Evolutionary conservation across 2,113 vertebrate species (phyloP), one percentile per base, ranked within the genome.

Genomic region (Nesoenas mayeri): DNA sequence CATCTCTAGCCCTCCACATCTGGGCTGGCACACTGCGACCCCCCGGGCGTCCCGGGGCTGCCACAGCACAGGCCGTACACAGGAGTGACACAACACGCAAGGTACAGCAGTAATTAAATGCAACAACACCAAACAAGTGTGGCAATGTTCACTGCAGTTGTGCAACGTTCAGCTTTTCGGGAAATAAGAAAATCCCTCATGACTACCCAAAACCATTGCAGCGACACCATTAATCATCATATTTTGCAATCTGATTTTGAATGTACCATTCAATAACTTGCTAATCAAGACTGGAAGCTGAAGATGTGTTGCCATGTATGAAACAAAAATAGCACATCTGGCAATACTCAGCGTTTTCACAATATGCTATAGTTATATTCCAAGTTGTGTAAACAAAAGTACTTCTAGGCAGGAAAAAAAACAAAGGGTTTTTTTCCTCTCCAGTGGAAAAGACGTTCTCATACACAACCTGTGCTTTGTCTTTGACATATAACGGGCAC

Each of bases 271-370:
- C 71, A 20, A 1, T 71, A 74, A 14, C 57, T 54, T 54, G 6
- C 21, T 51, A 7, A 10, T 24, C 66, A 32, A 12, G 77, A 82
- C 15, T 3, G 73, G 88, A 24, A 67, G 72, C 61, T 61, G 60
- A 29, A 79, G 42, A 56, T 44, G 18, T 9, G 67, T 10, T 78
- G 78, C 79, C 91, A 24, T 3, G 54, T 56, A 71, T 40, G 89
- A 56, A 50, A 58, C 51, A 70, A 56, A 57, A 74, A 32, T 38
- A 88, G 69, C 73, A 74, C 78, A 79, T 93, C 91, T 93, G 85
- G 93, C 80, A 95, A 25, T 1, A 9, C 18, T 61, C 32, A 82
- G 60, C 78, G 38, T 2, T 64, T 91, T 51, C 89, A 79, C 88
- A 87, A 61, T 2, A 6, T 0, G 1, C 7, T 2, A 26, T 7